A percentile compares a stretch with the other conserved stretches of the same genome.
phyloP scores from a whole-genome alignment of 2,888 invertebrate species.

The Drosophila neotestacea region DNA sequence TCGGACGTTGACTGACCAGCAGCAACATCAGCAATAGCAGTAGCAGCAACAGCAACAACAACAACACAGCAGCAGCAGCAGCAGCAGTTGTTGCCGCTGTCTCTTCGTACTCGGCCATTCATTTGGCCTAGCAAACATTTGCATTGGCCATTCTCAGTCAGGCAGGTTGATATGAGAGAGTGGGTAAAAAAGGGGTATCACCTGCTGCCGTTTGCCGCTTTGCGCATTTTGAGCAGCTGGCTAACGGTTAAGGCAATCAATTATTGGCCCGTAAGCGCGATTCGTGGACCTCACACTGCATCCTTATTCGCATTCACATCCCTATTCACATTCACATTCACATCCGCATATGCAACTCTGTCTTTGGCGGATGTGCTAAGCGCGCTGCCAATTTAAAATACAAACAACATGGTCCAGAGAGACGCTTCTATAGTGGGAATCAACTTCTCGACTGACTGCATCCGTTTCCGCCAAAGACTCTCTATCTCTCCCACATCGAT shows the following conservation, averaged over 20 bases:
- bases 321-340: constrained; percentile 27
- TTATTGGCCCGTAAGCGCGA: constrained; percentile 73
- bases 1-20: constrained; percentile 59
- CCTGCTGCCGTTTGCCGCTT: constrained; percentile 45
- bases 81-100: constrained; percentile 39
- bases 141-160: constrained; percentile 77
- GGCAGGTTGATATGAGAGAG: constrained; percentile 1
- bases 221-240: constrained; percentile 75
- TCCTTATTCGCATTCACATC: constrained; percentile 18
- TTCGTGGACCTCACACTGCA: constrained; percentile 33
- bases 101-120: constrained; percentile 62
- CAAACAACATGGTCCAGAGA: constrained; percentile 72
- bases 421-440: constrained; percentile 47
- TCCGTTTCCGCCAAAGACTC: constrained; percentile 69
- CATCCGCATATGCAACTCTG: constrained; percentile 30
- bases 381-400: constrained; percentile 78
- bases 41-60: constrained; percentile 19
- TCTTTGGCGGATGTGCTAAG: constrained; percentile 75
- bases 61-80: constrained; percentile 25
- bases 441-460: constrained; percentile 66
- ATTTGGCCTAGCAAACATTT: constrained; percentile 78
- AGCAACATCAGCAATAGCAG: constrained; percentile 32
- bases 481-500: constrained; percentile 1
- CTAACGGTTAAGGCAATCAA: constrained; percentile 82
- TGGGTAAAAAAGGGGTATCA: constrained; percentile 17